Evolutionary conservation across 2,113 vertebrate genomes (phyloP), one percentile per base, ranked within the genome.

Genomic region (Mungos mungo): DNA sequence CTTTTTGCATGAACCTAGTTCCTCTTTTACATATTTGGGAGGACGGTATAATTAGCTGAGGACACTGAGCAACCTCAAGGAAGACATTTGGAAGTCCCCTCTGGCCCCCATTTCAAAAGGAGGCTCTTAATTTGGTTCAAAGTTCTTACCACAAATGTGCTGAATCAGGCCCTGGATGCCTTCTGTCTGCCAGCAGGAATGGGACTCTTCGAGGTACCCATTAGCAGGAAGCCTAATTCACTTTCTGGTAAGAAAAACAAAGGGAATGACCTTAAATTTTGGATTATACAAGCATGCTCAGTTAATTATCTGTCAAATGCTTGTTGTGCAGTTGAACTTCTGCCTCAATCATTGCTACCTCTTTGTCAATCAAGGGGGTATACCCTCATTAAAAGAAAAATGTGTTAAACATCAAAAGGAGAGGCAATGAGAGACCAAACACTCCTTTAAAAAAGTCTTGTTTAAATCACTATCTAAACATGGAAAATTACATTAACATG

Each of bases 1-100:
- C 87, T 90, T 96, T 97, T 97, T 98, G 76, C 90, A 97, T 97
- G 90, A 96, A 85, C 41, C 68, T 88, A 96, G 95, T 98, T 98
- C 98, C 97, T 97, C 97, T 97, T 98, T 97, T 97, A 68, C 84
- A 97, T 97, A 95, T 93, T 98, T 97, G 69, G 52, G 57, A 90
- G 35, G 31, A 57, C 31, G 41, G 96, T 95, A 96, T 96, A 95
- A 97, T 97, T 94, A 92, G 94, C 57, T 96, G 88, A 97, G 71
- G 97, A 98, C 90, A 93, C 96, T 19, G 80, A 97, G 72, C 96
- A 97, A 92, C 93, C 90, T 97, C 95, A 92, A 94, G 83, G 93
- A 92, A 95, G 76, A 92, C 97, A 71, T 94, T 96, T 98, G 98
- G 98, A 98, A 98, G 98, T 98, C 98, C 98, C 98, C 98, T 96